phyloP scores from a whole-genome alignment of 53 echinoderm and acorn worm species.

The Patiria pectinifera region DNA sequence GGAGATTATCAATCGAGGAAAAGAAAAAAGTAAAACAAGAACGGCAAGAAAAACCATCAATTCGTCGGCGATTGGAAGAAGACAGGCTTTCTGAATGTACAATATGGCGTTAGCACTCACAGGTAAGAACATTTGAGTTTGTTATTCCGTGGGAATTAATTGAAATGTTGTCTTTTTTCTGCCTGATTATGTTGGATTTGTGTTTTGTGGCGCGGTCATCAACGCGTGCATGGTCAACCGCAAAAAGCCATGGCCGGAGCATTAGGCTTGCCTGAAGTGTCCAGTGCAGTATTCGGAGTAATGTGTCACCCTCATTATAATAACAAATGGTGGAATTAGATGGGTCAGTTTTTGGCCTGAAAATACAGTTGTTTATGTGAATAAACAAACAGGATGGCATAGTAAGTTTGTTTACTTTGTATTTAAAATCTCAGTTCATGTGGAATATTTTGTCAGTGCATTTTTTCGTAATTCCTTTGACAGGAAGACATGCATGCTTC shows the following conservation, averaged over 20 bases:
- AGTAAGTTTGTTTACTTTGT: not conserved
- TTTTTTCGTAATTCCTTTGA: not conserved
- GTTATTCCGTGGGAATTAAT: not conserved
- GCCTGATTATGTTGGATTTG: not conserved
- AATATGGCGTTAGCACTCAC: slow-evolving; percentile 53
- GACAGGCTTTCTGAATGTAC: slow-evolving; percentile 49
- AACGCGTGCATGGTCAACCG: slow-evolving; percentile 17
- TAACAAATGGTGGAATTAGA: slow-evolving; percentile 3
- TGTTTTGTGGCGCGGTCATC: slow-evolving; percentile 15
- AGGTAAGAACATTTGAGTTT: slow-evolving; percentile 15
- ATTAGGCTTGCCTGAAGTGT: not conserved
- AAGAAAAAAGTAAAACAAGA: not conserved
- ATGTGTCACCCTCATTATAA: slow-evolving; percentile 30
- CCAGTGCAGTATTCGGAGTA: not conserved
- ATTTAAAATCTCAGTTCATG: not conserved
- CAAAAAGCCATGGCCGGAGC: not conserved
- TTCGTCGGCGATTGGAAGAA: not conserved
- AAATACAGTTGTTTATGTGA: not conserved
- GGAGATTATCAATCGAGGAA: not conserved
- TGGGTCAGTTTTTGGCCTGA: not conserved
- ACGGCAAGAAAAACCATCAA: slow-evolving; percentile 7
- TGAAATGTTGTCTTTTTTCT: not conserved
- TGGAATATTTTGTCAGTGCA: not conserved
- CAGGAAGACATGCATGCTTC: not conserved
- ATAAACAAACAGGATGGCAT: not conserved